A percentile compares a stretch with the other conserved stretches of the same genome.
These are phyloP conservation scores for Apantesis nais DNA, from an alignment of 2,888 invertebrate genomes.

Conservation along the genomic window DNA sequence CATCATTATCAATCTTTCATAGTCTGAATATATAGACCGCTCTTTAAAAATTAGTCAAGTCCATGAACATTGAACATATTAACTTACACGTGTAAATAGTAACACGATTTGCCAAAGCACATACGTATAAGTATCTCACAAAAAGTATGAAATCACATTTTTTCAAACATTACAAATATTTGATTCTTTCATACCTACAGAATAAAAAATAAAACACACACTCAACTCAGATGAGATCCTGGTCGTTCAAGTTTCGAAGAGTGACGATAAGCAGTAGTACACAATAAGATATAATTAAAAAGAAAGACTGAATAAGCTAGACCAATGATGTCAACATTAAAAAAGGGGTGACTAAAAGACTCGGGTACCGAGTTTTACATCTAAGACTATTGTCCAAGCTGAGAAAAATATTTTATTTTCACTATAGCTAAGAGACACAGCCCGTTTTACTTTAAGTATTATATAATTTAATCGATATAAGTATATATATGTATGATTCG, in stretches of 20 bases:
- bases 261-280: slow-evolving; percentile 37
- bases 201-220: slow-evolving; percentile 30
- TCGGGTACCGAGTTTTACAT: slow-evolving; percentile 5
- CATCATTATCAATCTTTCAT: too few species aligned
- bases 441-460: slow-evolving; percentile 24
- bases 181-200: slow-evolving; percentile 35
- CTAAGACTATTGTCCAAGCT: slow-evolving; percentile 20
- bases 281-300: slow-evolving; percentile 21
- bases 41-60: too few species aligned
- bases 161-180: slow-evolving; percentile 33
- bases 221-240: slow-evolving; percentile 46
- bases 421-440: slow-evolving; percentile 40
- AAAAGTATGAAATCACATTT: slow-evolving; percentile 35
- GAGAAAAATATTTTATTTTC: slow-evolving; percentile 20
- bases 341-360: slow-evolving; percentile 6
- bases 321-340: slow-evolving; percentile 42
- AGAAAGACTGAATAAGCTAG: slow-evolving; percentile 22
- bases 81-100: background rate
- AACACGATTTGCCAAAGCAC: slow-evolving; percentile 49
- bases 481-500: background rate
- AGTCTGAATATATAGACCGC: too few species aligned
- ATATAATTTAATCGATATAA: slow-evolving; percentile 13
- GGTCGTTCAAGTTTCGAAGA: slow-evolving; percentile 38
- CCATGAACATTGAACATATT: too few species aligned
- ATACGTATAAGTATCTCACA: slow-evolving; percentile 12